Conservation (phyloP, 2,888 invertebrate species). For the Glyphotaelius pellucidus region DNA sequence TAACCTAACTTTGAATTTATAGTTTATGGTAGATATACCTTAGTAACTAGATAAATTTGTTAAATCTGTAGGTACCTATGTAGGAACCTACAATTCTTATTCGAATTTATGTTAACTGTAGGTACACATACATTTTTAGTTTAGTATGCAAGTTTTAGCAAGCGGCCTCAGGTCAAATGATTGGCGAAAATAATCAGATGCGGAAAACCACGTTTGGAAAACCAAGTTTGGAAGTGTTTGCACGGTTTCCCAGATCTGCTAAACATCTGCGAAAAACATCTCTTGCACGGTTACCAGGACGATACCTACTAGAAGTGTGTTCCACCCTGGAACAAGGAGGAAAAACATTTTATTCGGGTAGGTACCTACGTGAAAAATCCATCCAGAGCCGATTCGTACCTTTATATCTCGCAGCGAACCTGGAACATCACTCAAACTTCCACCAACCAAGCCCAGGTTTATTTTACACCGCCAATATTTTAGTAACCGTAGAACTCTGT, state of each 20-base stretch:
- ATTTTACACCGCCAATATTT: not conserved
- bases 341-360: not conserved
- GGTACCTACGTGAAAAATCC: too few species aligned
- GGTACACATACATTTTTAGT: not conserved
- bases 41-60: too few species aligned
- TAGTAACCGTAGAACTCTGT: not conserved
- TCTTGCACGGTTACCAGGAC: not conserved
- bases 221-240: too few species aligned
- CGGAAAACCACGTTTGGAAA: too few species aligned
- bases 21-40: too few species aligned
- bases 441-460: not conserved
- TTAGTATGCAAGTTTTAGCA: not conserved
- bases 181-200: too few species aligned
- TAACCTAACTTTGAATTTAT: too few species aligned
- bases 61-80: too few species aligned
- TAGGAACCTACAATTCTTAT: too few species aligned
- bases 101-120: not conserved
- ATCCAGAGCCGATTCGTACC: not conserved
- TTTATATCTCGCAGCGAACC: not conserved
- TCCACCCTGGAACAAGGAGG: not conserved
- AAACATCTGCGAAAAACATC: not conserved
- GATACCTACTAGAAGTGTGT: not conserved
- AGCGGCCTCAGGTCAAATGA: not conserved
- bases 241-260: too few species aligned
- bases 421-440: not conserved